Evolutionary conservation across 2,888 invertebrate species (phyloP).

Genomic region (Lasiommata megera): DNA sequence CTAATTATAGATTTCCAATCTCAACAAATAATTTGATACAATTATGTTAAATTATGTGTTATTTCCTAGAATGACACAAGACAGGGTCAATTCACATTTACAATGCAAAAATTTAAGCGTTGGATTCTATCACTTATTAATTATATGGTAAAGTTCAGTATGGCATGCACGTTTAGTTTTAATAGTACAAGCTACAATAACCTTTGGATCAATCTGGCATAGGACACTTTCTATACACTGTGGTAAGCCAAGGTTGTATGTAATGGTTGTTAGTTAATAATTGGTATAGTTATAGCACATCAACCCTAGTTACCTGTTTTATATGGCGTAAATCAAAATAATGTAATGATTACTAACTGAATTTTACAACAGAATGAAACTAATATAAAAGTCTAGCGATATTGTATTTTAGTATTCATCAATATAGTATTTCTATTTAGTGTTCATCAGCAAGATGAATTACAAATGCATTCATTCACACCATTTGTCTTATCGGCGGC

Average conservation of each 20-base stretch:
- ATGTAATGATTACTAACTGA: too few species aligned
- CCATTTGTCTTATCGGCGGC: too few species aligned
- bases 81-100: constrained; percentile 4
- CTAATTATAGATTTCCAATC: background rate
- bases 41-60: background rate
- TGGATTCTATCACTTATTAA: background rate
- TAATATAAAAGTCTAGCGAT: too few species aligned
- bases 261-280: background rate
- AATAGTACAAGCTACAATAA: constrained; percentile 1
- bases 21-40: background rate
- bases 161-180: background rate
- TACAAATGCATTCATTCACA: too few species aligned
- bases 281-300: too few species aligned
- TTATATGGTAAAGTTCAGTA: background rate
- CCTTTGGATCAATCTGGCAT: constrained; percentile 7
- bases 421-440: too few species aligned
- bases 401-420: too few species aligned
- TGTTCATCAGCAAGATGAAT: too few species aligned
- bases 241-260: constrained; percentile 8
- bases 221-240: constrained; percentile 13
- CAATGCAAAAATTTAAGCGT: background rate
- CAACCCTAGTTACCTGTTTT: too few species aligned
- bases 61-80: background rate
- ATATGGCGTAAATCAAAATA: too few species aligned
- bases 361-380: too few species aligned